Conservation (phyloP, 2,113 vertebrate species). For the Pogonocichla stellata region DNA sequence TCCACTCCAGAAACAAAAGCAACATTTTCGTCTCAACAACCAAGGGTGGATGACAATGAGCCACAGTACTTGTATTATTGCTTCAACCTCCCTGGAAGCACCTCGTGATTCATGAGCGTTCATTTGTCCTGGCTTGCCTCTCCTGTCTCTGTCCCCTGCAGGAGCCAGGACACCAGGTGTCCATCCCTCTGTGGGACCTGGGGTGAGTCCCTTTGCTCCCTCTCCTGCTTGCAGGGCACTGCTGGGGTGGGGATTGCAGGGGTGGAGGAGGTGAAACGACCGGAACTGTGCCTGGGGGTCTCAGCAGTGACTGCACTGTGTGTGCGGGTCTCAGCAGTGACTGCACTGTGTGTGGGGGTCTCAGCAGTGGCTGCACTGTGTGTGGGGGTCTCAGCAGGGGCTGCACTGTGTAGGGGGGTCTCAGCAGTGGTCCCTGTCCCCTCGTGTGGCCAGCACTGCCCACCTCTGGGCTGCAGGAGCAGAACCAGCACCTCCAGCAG, state of each 20-base stretch:
- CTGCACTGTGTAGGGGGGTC: rapidly evolving
- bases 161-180: background rate
- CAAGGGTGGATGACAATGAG: background rate
- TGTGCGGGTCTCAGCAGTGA: too few relatives aligned
- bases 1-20: background rate
- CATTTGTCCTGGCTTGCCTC: background rate
- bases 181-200: background rate
- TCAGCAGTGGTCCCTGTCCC: rapidly evolving
- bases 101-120: background rate
- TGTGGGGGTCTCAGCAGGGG: background rate
- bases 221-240: rapidly evolving
- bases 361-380: background rate
- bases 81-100: background rate
- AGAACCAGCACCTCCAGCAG: background rate
- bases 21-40: background rate
- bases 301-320: too few relatives aligned
- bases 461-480: background rate
- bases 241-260: background rate
- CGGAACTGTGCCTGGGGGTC: too few relatives aligned
- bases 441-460: background rate
- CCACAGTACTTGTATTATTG: too few relatives aligned
- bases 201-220: background rate
- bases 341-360: background rate
- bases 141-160: background rate
- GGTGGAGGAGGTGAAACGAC: rapidly evolving